Evolutionary conservation across 1,140 invertebrate genomes (phyloP).

Genomic region (Dreissena polymorpha): DNA sequence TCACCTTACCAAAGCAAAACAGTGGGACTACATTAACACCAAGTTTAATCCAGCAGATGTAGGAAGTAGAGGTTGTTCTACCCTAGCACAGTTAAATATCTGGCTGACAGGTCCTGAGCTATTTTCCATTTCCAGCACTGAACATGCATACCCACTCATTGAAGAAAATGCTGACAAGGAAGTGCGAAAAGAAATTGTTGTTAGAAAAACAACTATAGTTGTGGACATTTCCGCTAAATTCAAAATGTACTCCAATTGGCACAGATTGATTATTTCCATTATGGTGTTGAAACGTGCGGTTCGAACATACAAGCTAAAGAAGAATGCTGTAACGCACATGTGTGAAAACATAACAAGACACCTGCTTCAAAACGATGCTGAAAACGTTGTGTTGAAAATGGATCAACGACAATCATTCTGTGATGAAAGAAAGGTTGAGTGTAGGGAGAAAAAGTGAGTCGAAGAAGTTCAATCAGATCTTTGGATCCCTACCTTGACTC

Average conservation of each 20-base stretch:
- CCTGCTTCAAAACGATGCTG: neutral
- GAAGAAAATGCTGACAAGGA: conserved; percentile 14
- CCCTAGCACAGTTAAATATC: neutral
- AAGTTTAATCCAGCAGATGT: conserved; percentile 54
- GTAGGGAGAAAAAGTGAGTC: neutral
- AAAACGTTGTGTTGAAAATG: conserved; percentile 6
- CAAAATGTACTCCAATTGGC: conserved; percentile 16
- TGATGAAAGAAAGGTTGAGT: conserved; percentile 11
- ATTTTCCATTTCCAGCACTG: conserved; percentile 3
- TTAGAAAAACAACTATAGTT: neutral
- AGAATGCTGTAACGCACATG: neutral
- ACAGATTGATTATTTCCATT: conserved; percentile 6
- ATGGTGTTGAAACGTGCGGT: conserved; percentile 15
- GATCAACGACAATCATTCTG: conserved; percentile 3
- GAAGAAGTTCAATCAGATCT: conserved; percentile 2
- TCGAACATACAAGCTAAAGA: neutral
- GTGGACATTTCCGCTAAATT: conserved; percentile 4
- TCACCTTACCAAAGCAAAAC: neutral
- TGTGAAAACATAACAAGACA: neutral
- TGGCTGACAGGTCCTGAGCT: conserved; percentile 5
- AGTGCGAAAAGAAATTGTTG: conserved; percentile 14
- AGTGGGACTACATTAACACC: conserved; percentile 52
- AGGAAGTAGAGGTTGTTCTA: conserved; percentile 19
- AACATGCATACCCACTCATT: neutral
- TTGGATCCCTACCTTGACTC: conserved; percentile 38